Evolutionary conservation across 30 jellyfish, hydroid and myxozoan genomes (phyloP), one percentile per base, ranked within the genome.

Genomic region (Hydractinia echinata): DNA sequence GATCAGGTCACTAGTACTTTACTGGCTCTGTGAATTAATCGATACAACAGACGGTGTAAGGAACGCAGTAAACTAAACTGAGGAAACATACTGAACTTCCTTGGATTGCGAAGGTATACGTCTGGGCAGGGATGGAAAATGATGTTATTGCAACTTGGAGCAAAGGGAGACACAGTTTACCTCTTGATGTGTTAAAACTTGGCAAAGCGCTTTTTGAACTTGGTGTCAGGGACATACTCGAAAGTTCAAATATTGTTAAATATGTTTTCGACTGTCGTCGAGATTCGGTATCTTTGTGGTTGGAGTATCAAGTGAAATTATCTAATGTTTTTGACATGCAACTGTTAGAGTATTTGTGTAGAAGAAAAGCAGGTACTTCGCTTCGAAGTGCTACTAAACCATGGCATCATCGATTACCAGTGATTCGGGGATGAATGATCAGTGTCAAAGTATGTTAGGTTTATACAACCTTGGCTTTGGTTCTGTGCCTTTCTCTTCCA

Each of bases 251-350:
- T 5, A 81, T 81, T 4, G 48, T 11, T 4, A 81, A 81, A 14
- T 52, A 66, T n/a, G 70, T 81, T 83, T 81, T 81, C 70, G 89
- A 81, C 54, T 81, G 89, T 61, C 89, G 89, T 14, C 18, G 60
- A 15, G 89, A 81, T 55, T 55, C 86, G 1, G 89, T 51, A 49
- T 81, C 85, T 4, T 49, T 81, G 9, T 55, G 84, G 76, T 76
- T 66, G 51, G 55, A 81, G 54, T 77, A 81, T 53, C 19, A 49
- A 54, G 76, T 81, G 13, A 81, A 51, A 39, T 60, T 81, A 53
- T 7, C 54, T 16, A 77, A 77, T 7, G 61, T 81, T 61, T 67
- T 48, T 56, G 89, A 81, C 50, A 67, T 81, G 85, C 89, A 81
- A 54, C 16, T 81, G 49, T 61, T 81, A 74, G 21, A 68, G 76